Conservation (phyloP, 2,113 vertebrate species). For the Micromys minutus region DNA sequence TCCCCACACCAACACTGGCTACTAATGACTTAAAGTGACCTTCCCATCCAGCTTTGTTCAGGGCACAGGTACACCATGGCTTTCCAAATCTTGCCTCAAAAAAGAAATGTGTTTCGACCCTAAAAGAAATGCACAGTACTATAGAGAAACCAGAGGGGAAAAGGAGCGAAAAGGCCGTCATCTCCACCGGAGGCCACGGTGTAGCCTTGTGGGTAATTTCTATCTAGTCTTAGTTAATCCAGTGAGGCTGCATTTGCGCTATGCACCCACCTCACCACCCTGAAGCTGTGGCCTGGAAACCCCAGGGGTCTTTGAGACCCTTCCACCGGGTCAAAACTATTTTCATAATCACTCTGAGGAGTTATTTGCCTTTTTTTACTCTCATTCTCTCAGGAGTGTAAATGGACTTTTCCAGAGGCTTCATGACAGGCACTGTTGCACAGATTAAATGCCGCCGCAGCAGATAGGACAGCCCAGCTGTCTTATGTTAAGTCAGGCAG, state of each 20-base stretch:
- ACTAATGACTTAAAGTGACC: not conserved
- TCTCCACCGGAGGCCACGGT: constrained; percentile 20
- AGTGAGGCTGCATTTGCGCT: not conserved
- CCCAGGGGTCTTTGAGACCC: constrained; percentile 40
- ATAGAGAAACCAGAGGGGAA: not conserved
- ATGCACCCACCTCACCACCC: rapidly evolving
- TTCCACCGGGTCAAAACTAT: constrained; percentile 58
- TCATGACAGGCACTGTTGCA: rapidly evolving
- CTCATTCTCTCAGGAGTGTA: not conserved
- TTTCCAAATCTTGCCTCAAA: not conserved
- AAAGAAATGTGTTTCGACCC: constrained; percentile 28
- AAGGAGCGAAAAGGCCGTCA: not conserved
- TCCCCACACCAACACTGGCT: not conserved
- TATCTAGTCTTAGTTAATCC: not conserved
- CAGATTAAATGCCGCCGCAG: not conserved
- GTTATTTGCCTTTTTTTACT: constrained; percentile 31
- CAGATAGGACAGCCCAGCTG: not conserved
- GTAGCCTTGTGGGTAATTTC: constrained; percentile 18
- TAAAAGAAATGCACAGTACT: not conserved
- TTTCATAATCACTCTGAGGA: constrained; percentile 52
- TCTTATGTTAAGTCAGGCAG: not conserved
- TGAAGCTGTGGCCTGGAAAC: not conserved
- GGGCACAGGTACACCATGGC: not conserved
- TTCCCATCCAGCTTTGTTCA: not conserved
- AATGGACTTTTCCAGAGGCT: constrained; percentile 30